Evolutionary conservation across 2,888 invertebrate genomes (phyloP).

Genomic region (Oasisia sp.): DNA sequence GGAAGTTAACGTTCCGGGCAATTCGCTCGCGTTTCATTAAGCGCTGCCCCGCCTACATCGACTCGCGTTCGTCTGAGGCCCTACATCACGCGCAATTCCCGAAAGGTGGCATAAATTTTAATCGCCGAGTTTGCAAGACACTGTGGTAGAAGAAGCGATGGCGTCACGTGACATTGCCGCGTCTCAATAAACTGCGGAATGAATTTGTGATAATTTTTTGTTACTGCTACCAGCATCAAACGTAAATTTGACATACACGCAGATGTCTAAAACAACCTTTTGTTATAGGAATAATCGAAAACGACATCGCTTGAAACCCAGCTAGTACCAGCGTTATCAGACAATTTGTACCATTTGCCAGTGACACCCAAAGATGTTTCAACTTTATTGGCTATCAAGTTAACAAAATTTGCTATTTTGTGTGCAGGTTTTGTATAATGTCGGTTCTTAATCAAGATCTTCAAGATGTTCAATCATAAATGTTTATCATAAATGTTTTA

Average conservation of each 20-base stretch:
- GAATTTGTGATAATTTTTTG: neutral
- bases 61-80: neutral
- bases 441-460: neutral
- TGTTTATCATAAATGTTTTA: neutral
- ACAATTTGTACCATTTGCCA: neutral
- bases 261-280: neutral
- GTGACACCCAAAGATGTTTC: neutral
- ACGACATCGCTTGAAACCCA: neutral
- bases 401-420: neutral
- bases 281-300: neutral
- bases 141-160: neutral
- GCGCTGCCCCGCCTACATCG: neutral
- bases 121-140: neutral
- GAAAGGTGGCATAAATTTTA: neutral
- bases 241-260: neutral
- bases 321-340: neutral
- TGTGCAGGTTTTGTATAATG: neutral
- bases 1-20: slow-evolving; percentile 4
- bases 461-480: neutral
- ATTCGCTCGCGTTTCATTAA: neutral
- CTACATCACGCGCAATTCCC: neutral
- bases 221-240: neutral
- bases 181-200: neutral
- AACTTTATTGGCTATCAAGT: neutral
- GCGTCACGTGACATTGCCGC: neutral